Base-by-base conservation (phyloP, 2,888 invertebrate genomes). In the Sinodicranocentrus sp. region DNA sequence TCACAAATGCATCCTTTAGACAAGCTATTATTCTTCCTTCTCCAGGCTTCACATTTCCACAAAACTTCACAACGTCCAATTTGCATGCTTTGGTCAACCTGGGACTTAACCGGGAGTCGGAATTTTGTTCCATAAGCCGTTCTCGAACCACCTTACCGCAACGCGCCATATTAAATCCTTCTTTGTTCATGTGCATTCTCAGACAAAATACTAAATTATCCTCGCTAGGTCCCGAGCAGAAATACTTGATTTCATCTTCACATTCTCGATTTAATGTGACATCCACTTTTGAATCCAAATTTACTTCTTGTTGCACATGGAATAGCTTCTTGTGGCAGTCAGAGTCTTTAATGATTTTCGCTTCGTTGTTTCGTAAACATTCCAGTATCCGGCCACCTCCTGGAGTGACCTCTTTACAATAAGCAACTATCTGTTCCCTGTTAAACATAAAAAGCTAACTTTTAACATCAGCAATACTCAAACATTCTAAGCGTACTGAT, bases 101-200 rank as follows among this genome's bases (percentile, higher is more conserved):
- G 13, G 85, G 85, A 54, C 82, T 85, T 6, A 85, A 43, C n/a
- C 85, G 63, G 89, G 95, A 96, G 91, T 98, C 98, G 82, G 94
- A 93, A 90, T 96, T 96, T 90, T 96, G 96, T 90, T 97, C 96
- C 86, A 96, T 94, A 94, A 97, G 95, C 88, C 98, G 93, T 90
- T 95, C 95, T 0, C 95, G 93, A n/a, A 98, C 95, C 19, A 97
- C 93, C 75, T 94, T 91, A 90, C 95, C 94, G 90, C 98, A 98
- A 86, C 94, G 94, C 17, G 82, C 67, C 54, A 72, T 76, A 39
- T 84, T 73, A 63, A 86, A 86, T 0, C 86, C 86, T 68, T 86
- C 86, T 70, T 87, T 85, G 59, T 84, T 80, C 23, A 84, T 83
- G 28, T 67, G 82, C 59, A 77, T 83, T 72, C 82, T 85, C 13